Evolutionary conservation across 2,888 invertebrate species (phyloP), one percentile per base, ranked within the genome.

Genomic region (Endotricha flammealis): DNA sequence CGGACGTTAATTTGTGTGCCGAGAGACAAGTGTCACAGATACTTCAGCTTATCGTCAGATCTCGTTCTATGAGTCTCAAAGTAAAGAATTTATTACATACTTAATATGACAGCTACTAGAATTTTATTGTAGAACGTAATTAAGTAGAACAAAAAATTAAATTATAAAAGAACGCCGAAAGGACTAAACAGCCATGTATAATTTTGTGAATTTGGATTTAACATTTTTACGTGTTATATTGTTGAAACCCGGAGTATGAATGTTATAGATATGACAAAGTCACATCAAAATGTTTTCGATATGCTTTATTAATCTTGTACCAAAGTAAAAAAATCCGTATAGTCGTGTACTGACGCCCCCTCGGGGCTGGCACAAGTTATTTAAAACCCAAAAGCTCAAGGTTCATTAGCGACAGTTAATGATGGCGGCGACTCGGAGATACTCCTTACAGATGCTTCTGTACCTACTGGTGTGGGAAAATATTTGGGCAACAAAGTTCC

Each of bases 361-460:
- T 66, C 54, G 61, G 61, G 62, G 65, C 62, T 53, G 70, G 52
- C 61, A 51, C 59, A 61, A 70, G 80, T 77, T 82, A 85, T 83
- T 85, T 85, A 80, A 83, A 83, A 78, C 80, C 60, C 67, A 70
- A 77, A 75, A 77, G 69, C 63, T 75, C 74, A 83, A 76, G 87
- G 74, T 76, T 86, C 87, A 87, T 87, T 87, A 87, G 83, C 76
- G 54, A 64, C 66, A 73, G 63, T 80, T 87, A 87, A 87, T 86
- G 83, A 86, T 72, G 81, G 75, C 79, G 77, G 73, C 73, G 56
- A 53, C 62, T 70, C 52, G 63, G 73, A 68, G 71, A 56, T 68
- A 65, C 53, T 60, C 44, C 42, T 52, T 50, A 53, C 66, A 70
- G 63, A 71, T 69, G 71, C 63, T 64, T 56, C 57, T 53, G 57